Conservation (phyloP, 2,113 vertebrate genomes). For the Salvelinus alpinus region DNA sequence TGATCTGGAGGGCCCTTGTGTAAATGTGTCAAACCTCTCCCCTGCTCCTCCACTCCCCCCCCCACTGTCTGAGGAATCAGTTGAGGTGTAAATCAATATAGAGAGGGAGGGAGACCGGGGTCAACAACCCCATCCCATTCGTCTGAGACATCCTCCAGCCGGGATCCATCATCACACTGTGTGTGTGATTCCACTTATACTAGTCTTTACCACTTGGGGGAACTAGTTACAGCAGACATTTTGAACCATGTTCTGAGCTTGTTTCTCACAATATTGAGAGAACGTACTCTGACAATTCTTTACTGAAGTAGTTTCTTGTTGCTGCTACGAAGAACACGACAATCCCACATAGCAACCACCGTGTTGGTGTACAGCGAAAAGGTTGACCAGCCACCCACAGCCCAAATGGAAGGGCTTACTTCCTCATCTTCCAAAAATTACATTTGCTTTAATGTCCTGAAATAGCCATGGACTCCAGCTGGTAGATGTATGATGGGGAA, state of each 20-base stretch:
- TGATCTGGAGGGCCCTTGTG: conserved; percentile 12
- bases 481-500: conserved; percentile 17
- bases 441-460: conserved; percentile 16
- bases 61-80: neutral
- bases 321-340: conserved; percentile 6
- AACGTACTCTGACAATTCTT: neutral
- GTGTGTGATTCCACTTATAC: neutral
- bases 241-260: neutral
- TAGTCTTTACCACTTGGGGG: too few relatives aligned
- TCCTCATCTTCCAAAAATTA: conserved; percentile 12
- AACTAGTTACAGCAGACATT: neutral
- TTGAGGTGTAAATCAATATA: conserved; percentile 5
- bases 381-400: conserved; percentile 26
- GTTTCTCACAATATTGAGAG: neutral
- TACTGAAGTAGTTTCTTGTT: conserved; percentile 49
- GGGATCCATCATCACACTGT: neutral
- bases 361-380: conserved; percentile 2
- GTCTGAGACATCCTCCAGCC: neutral
- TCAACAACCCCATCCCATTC: neutral
- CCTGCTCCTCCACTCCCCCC: neutral
- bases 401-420: conserved; percentile 18
- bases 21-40: conserved; percentile 14
- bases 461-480: conserved; percentile 14
- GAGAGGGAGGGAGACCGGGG: neutral
- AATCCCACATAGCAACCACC: conserved; percentile 36